phyloP scores from a whole-genome alignment of 35 echinoderm and acorn worm species.

The Lytechinus variegatus region DNA sequence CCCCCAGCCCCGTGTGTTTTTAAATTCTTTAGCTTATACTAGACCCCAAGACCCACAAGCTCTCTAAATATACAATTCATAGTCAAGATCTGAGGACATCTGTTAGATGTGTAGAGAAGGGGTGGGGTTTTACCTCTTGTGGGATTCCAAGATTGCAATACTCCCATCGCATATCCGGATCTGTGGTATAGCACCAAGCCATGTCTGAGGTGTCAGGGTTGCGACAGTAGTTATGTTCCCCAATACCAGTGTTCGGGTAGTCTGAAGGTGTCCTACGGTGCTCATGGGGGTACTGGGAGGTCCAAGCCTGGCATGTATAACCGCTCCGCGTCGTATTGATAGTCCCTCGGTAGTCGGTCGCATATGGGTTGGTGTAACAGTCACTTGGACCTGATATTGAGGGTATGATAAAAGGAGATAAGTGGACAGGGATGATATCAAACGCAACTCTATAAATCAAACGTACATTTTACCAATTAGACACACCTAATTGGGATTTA shows the following conservation, averaged over 20 bases:
- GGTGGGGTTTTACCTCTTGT: neutral
- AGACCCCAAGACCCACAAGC: too few species aligned
- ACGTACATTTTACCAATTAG: too few species aligned
- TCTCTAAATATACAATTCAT: too few species aligned
- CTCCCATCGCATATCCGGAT: constrained; percentile 48
- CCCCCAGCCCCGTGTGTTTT: too few species aligned
- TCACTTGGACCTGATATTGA: constrained; percentile 10
- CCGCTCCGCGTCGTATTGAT: constrained; percentile 49
- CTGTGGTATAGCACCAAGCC: constrained; percentile 78
- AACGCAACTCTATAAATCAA: too few species aligned
- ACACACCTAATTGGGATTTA: too few species aligned
- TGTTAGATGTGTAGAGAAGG: too few species aligned
- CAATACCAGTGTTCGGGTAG: constrained; percentile 67
- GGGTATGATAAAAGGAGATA: neutral
- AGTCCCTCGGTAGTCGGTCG: constrained; percentile 69
- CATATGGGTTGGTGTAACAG: constrained; percentile 51
- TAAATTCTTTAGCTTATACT: too few species aligned
- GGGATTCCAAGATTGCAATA: constrained; percentile 68
- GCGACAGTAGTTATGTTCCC: constrained; percentile 82
- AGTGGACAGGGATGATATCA: neutral
- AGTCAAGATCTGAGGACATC: too few species aligned
- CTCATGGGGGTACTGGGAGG: constrained; percentile 55
- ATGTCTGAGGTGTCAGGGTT: constrained; percentile 49
- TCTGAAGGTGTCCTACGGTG: constrained; percentile 36
- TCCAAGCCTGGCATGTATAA: constrained; percentile 53